Percentiles rank a stretch among this genome's conserved stretches.
These are phyloP conservation scores for Pandion haliaetus DNA, from an alignment of 2,113 vertebrate species.

Conservation along the genomic window DNA sequence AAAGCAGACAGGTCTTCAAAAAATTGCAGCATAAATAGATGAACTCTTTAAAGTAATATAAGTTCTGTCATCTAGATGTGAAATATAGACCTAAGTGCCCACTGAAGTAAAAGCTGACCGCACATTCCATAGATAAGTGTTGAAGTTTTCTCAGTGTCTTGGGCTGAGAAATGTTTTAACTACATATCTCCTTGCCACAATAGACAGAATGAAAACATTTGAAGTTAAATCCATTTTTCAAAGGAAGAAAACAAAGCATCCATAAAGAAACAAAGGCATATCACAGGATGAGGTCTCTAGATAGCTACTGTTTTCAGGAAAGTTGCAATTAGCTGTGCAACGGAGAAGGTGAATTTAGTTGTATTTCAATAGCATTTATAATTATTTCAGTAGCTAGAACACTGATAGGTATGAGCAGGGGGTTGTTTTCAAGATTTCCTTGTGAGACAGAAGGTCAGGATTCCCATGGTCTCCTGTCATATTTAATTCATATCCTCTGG, in stretches of 20 bases:
- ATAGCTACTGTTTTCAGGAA: neutral
- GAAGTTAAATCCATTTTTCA: slow-evolving; percentile 35
- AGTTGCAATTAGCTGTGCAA: slow-evolving; percentile 54
- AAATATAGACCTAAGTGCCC: slow-evolving; percentile 59
- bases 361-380: slow-evolving; percentile 27
- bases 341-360: neutral
- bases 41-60: slow-evolving; percentile 77
- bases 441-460: slow-evolving; percentile 56
- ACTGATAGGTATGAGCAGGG: neutral
- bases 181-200: neutral
- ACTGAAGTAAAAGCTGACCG: neutral
- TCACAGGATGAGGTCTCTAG: neutral
- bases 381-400: slow-evolving; percentile 6
- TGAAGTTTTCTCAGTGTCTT: slow-evolving; percentile 18
- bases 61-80: slow-evolving; percentile 70
- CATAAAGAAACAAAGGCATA: neutral
- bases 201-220: neutral
- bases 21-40: slow-evolving; percentile 77
- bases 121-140: neutral
- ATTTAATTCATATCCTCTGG: slow-evolving; percentile 62
- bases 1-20: slow-evolving; percentile 74
- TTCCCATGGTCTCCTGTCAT: slow-evolving; percentile 55
- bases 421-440: slow-evolving; percentile 28
- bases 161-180: slow-evolving; percentile 23
- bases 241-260: slow-evolving; percentile 28